Evolutionary conservation across 1,140 invertebrate genomes (phyloP).

Genomic region (Trachymyrmex septentrionalis): DNA sequence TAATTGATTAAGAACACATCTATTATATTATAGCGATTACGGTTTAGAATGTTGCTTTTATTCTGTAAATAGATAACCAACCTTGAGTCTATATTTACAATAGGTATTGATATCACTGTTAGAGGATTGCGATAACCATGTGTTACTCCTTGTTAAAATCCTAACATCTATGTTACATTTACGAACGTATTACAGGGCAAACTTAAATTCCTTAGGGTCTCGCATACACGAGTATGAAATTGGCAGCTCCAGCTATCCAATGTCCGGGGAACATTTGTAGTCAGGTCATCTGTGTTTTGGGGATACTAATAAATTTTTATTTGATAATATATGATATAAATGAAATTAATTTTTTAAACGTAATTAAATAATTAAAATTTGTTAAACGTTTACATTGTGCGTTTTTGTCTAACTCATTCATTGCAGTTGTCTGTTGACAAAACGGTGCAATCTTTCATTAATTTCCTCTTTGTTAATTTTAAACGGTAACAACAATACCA

Average conservation of each 20-base stretch:
- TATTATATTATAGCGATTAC: background rate
- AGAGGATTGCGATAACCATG: background rate
- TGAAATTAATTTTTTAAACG: background rate
- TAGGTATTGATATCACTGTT: background rate
- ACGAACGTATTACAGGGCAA: background rate
- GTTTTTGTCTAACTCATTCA: background rate
- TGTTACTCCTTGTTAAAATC: background rate
- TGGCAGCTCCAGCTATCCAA: background rate
- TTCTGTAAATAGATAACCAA: constrained; percentile 21
- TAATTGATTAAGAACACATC: background rate
- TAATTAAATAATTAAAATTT: background rate
- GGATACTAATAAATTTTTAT: background rate
- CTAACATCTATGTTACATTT: background rate
- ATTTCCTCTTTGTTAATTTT: background rate
- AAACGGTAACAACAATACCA: background rate
- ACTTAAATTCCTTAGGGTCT: background rate
- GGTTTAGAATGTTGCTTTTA: background rate
- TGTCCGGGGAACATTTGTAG: background rate
- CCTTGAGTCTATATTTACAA: background rate
- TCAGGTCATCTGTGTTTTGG: background rate
- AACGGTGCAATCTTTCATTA: background rate
- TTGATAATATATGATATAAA: background rate
- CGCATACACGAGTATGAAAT: background rate
- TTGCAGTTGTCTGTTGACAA: background rate
- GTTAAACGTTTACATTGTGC: background rate